Evolutionary conservation across 2,797 vertebrate species (phyloP), one percentile per base, ranked within the genome.

Genomic region (Chrysocyon brachyurus): DNA sequence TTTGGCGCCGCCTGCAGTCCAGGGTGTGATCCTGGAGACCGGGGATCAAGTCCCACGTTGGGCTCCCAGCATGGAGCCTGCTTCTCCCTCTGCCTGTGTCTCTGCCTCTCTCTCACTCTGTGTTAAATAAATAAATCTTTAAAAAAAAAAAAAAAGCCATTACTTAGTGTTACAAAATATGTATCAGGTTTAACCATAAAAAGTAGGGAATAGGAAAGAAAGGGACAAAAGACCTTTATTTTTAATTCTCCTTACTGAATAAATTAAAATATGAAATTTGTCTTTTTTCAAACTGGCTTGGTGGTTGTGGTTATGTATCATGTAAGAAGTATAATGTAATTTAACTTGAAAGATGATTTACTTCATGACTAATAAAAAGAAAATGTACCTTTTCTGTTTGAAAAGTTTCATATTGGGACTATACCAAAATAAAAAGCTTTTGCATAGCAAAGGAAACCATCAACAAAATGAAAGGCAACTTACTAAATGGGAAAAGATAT

Each of bases 341-440:
- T 96, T 92, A 64, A 28, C 61, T 93, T 92, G 73, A 91, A 95
- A 94, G 49, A 91, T 95, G 64, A 22, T 94, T 97, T 93, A 92
- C 28, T 93, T 97, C 31, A 89, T 89, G 59, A 7, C 68, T 97
- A 97, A 95, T 98, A 97, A 92, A 94, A 91, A 91, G 40, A 57
- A 96, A 75, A 91, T 91, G 0, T 46, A 77, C 61, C 19, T 81
- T 72, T 95, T 96, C 79, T 49, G 26, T 90, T 92, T 90, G 75
- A 93, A 57, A 95, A 87, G 24, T 56, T 95, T 88, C 73, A 52
- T 52, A 52, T 31, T 77, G 46, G 46, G 46, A 52, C 73, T 52
- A 77, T 26, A 52, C 73, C 46, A 77, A 75, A 77, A 77, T 77
- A 77, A 77, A 77, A 28, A 77, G 26, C 73, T 28, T 77, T 49